Conservation (phyloP, 2,888 invertebrate species). For the Buathra laborator region DNA sequence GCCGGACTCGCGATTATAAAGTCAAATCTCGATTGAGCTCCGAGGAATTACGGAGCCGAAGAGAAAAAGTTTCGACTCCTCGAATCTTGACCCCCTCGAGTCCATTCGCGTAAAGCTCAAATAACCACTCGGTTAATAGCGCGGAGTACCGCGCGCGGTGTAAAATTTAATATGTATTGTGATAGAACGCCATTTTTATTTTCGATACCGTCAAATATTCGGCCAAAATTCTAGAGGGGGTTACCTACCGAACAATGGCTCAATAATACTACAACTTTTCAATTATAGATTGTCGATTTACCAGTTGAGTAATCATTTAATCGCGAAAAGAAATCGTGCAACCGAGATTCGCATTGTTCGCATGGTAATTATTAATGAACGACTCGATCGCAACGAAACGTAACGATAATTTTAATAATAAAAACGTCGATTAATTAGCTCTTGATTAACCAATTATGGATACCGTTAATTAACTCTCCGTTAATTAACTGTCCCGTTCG, state of each 20-base stretch:
- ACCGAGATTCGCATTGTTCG: not conserved
- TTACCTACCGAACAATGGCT: not conserved
- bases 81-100: not conserved
- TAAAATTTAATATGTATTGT: no score
- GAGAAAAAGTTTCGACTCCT: not conserved
- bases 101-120: not conserved
- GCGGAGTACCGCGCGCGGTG: not conserved
- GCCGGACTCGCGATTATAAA: constrained; percentile 74
- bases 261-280: not conserved
- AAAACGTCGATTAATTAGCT: constrained; percentile 1
- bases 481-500: not conserved
- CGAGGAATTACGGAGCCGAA: not conserved
- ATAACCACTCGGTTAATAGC: not conserved
- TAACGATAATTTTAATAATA: not conserved
- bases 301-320: not conserved
- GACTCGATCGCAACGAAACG: not conserved
- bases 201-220: not conserved
- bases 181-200: not conserved
- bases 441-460: not conserved
- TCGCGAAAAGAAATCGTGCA: not conserved
- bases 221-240: not conserved
- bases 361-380: not conserved
- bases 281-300: not conserved
- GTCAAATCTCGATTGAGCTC: constrained; percentile 70
- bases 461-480: not conserved